Evolutionary conservation across 2,113 vertebrate species (phyloP).

Genomic region (Capricornis sumatraensis): DNA sequence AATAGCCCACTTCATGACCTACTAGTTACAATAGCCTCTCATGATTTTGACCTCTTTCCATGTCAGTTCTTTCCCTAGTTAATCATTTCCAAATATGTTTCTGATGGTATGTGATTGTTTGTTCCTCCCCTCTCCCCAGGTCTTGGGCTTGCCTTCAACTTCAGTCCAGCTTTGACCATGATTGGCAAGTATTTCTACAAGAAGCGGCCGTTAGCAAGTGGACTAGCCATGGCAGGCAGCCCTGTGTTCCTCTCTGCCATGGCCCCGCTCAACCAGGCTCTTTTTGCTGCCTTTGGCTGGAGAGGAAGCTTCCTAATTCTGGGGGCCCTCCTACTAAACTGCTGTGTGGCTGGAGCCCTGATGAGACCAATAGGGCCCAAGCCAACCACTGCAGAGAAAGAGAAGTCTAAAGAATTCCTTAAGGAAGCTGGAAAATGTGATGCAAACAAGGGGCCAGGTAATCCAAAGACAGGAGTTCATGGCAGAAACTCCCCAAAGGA

Average conservation of each 20-base stretch:
- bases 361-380: constrained; percentile 96
- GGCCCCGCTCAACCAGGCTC: constrained; percentile 92
- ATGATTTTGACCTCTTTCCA: neutral
- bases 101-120: neutral
- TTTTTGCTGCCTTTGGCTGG: constrained; percentile 93
- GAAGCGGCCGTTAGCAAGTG: constrained; percentile 93
- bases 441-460: constrained; percentile 55
- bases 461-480: constrained; percentile 80
- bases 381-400: constrained; percentile 77
- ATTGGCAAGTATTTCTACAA: constrained; percentile 98
- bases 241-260: constrained; percentile 95
- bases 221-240: constrained; percentile 97
- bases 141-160: constrained; percentile 95
- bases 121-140: constrained; percentile 74
- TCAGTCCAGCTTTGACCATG: constrained; percentile 97
- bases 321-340: constrained; percentile 92
- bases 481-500: constrained; percentile 75
- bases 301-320: constrained; percentile 96
- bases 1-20: neutral
- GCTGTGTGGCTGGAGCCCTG: constrained; percentile 94
- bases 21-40: neutral
- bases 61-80: neutral
- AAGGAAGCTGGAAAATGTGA: constrained; percentile 75
- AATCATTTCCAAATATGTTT: neutral
- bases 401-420: constrained; percentile 70